Percentiles rank a stretch among this genome's conserved stretches.
Conservation (phyloP, 2,797 vertebrate genomes). For the Sebastes hubbsi region DNA sequence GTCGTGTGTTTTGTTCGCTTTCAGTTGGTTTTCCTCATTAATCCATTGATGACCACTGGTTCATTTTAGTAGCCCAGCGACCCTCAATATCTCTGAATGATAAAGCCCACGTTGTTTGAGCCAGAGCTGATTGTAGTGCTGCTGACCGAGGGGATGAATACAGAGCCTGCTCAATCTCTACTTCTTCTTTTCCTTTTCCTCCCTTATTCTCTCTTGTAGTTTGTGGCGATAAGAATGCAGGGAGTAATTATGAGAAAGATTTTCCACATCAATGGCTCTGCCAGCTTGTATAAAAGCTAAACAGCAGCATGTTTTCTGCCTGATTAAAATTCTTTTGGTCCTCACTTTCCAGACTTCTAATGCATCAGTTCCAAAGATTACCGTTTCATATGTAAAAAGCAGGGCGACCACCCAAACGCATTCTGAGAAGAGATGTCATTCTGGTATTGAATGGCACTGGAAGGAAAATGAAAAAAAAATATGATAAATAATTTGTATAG, state of each 20-base stretch:
- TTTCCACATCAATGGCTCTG: slow-evolving; percentile 59
- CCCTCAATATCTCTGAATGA: neutral
- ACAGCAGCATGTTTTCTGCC: slow-evolving; percentile 41
- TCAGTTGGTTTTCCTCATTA: neutral
- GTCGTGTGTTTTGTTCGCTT: neutral
- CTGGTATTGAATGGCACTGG: slow-evolving; percentile 1
- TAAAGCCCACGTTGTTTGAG: neutral
- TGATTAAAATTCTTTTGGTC: slow-evolving; percentile 64
- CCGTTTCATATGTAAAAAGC: slow-evolving; percentile 1
- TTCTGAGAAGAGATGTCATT: neutral
- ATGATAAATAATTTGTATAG: neutral
- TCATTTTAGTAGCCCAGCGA: neutral
- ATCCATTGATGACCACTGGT: neutral
- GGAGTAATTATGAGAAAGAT: slow-evolving; percentile 50
- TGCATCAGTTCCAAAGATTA: slow-evolving; percentile 32
- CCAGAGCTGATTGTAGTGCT: neutral
- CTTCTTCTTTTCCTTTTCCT: neutral
- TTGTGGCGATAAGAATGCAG: slow-evolving; percentile 40
- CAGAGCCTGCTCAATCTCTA: neutral
- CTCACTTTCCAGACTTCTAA: slow-evolving; percentile 28
- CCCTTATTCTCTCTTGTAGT: slow-evolving; percentile 17
- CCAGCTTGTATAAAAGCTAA: slow-evolving; percentile 51
- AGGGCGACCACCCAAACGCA: neutral
- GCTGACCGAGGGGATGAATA: slow-evolving; percentile 28
- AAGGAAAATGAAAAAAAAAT: neutral